Conservation (phyloP, 1,140 invertebrate genomes). For the Bombus vancouverensis region DNA sequence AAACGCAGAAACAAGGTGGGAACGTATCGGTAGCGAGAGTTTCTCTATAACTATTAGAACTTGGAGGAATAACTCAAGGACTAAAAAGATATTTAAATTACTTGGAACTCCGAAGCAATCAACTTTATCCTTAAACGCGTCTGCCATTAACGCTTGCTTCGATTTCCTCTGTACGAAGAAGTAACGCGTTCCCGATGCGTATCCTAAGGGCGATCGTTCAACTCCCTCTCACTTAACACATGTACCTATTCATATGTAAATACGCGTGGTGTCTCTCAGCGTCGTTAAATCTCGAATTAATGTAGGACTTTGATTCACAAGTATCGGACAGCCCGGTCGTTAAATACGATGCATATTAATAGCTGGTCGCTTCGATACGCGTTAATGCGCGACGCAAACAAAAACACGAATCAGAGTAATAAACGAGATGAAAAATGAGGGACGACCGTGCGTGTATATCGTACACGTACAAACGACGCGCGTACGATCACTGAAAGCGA, state of each 20-base stretch:
- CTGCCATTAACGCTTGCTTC: neutral
- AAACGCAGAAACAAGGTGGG: neutral
- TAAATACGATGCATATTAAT: conserved; percentile 49
- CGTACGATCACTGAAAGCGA: conserved; percentile 21
- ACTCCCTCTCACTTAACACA: conserved; percentile 5
- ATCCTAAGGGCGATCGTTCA: neutral
- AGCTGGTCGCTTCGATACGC: conserved; percentile 27
- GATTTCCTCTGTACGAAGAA: neutral
- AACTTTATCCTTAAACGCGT: neutral
- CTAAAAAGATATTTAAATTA: neutral
- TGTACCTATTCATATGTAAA: conserved; percentile 45
- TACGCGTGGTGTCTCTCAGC: conserved; percentile 24
- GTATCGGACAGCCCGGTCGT: conserved; percentile 47
- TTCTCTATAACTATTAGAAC: neutral
- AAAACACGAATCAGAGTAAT: conserved; percentile 38
- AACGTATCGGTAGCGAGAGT: neutral
- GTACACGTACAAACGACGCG: neutral
- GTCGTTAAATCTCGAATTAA: conserved; percentile 43
- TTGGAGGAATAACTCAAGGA: neutral
- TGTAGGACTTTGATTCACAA: conserved; percentile 36
- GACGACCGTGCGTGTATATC: neutral
- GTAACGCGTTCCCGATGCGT: neutral
- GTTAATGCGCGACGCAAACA: conserved; percentile 28
- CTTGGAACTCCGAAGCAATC: neutral
- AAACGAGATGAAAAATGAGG: conserved; percentile 27